Evolutionary conservation across 2,113 vertebrate genomes (phyloP).

Genomic region (Oryzias melastigma): DNA sequence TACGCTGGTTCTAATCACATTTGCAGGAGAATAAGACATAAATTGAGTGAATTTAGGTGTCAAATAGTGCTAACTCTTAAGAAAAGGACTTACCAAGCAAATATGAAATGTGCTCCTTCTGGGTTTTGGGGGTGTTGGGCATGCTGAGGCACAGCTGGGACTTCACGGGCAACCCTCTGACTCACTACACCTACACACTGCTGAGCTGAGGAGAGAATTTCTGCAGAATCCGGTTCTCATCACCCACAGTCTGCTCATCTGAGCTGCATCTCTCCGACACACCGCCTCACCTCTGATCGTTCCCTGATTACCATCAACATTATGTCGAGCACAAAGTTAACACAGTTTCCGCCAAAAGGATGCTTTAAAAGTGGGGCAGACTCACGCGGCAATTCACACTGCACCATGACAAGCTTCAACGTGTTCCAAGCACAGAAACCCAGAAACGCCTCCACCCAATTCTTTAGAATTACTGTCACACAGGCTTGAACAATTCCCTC

Average conservation of each 20-base stretch:
- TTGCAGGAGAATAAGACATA: too few species aligned
- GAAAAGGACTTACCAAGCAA: too few species aligned
- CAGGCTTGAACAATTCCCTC: constrained; percentile 2
- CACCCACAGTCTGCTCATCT: neutral
- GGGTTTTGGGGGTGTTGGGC: too few species aligned
- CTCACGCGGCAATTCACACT: constrained; percentile 1
- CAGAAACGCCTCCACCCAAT: constrained; percentile 12
- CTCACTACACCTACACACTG: constrained; percentile 37
- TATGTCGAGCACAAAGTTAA: neutral
- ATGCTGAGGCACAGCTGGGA: constrained; percentile 14
- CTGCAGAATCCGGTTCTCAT: constrained; percentile 22
- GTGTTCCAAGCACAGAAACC: constrained; percentile 18
- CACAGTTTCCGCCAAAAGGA: neutral
- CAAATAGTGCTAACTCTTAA: too few species aligned
- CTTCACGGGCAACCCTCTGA: constrained; percentile 46
- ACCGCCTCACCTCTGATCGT: neutral
- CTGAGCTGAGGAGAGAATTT: constrained; percentile 22
- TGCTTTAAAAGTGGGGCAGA: constrained; percentile 12
- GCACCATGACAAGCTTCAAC: constrained; percentile 31
- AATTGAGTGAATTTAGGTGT: too few species aligned
- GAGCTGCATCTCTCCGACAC: neutral
- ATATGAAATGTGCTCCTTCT: too few species aligned
- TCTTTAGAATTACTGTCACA: constrained; percentile 27
- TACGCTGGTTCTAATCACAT: too few species aligned
- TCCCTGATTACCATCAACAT: constrained; percentile 4